Evolutionary conservation across 1,140 invertebrate species (phyloP).

Genomic region (Saccostrea echinata): DNA sequence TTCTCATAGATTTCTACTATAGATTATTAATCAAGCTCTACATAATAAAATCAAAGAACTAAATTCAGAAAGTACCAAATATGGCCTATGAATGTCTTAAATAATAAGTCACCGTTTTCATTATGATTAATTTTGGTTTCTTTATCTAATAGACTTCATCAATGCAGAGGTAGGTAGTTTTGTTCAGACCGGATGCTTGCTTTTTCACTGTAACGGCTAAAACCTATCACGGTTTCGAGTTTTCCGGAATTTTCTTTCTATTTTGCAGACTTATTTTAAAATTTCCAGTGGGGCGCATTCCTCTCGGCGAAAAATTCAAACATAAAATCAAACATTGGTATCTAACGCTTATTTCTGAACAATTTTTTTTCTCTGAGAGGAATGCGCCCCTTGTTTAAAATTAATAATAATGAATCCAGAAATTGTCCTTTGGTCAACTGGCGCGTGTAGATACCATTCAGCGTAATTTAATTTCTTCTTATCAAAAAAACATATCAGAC

Average conservation of each 20-base stretch:
- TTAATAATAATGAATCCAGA: background rate
- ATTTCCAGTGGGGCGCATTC: background rate
- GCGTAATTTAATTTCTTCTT: no score
- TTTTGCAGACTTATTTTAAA: background rate
- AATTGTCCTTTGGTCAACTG: background rate
- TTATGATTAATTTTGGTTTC: no score
- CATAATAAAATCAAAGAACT: no score
- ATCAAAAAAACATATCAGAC: no score
- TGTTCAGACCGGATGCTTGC: background rate
- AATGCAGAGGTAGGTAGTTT: no score
- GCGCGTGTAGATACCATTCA: background rate
- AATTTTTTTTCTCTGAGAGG: background rate
- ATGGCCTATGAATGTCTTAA: no score
- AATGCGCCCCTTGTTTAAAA: background rate
- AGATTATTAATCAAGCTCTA: no score
- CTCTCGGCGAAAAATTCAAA: background rate
- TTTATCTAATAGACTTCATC: no score
- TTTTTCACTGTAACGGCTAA: background rate
- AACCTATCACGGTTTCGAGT: background rate
- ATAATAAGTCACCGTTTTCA: no score
- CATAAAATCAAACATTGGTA: background rate
- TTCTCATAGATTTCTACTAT: no score
- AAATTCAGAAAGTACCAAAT: no score
- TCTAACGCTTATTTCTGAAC: background rate
- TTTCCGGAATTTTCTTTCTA: background rate